Base-by-base conservation (phyloP, 2,113 vertebrate genomes). In the Opisthocomus hoazin region DNA sequence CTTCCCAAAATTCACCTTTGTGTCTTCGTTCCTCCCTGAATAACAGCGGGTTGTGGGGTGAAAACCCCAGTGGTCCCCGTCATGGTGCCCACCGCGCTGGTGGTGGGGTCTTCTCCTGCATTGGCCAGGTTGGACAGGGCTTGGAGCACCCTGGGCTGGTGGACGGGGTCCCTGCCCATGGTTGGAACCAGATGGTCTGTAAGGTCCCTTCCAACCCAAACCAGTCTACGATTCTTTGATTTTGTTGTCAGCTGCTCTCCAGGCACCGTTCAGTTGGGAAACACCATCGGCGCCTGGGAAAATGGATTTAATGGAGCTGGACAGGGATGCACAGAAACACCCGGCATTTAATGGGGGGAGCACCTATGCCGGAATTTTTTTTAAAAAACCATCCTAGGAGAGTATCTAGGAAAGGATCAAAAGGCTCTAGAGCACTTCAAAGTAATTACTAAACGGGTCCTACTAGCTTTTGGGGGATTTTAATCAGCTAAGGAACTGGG, bases 31-130 rank as follows among this genome's bases (percentile, higher is more conserved):
- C 37, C 20, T 54, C 39, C 32, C 76, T 19, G 18, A 29, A 57
- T 71, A 18, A 7, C 1, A 1, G 5, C 16, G 24, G 10, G 34
- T 1, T 50, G 37, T 0, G 11, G 16, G 24, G 21, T 37, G n/a
- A 30, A 68, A 79, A 58, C 0, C 1, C 1, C 0, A 29, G 27
- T 0, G 23, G 50, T 8, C 26, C 29, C 53, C 27, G 20, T 21
- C 20, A 2, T 0, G 8, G 24, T 56, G 13, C 4, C 13, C 18
- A 30, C 7, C 57, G 9, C 0, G 5, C 9, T 21, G 13, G 15
- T 10, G 39, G n/a, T 6, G 27, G 50, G 29, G 11, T 36, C 23
- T 1, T 58, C 23, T 45, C 51, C 51, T 12, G 16, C 12, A 0
- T 61, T n/a, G n/a, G n/a, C n/a, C n/a, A n/a, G n/a, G n/a, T n/a